A percentile compares a stretch with the other conserved stretches of the same genome.
phyloP scores from a whole-genome alignment of 2,113 vertebrate genomes.

The Lamprologus sp. region DNA sequence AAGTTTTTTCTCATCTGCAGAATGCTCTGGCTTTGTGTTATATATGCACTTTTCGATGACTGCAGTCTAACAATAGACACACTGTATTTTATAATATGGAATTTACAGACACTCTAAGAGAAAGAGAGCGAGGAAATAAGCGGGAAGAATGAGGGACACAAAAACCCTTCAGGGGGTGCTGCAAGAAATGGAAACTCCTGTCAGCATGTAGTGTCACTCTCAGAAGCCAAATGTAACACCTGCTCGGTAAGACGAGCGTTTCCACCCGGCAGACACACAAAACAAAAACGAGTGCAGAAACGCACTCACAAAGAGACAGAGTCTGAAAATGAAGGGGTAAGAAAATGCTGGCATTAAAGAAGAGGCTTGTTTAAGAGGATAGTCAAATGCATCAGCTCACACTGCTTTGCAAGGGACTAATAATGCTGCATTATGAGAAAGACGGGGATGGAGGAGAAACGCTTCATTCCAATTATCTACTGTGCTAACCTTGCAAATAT shows the following conservation, averaged over 20 bases:
- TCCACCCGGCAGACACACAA: not conserved
- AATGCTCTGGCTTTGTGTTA: not conserved
- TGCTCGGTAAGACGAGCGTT: not conserved
- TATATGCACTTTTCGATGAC: not conserved
- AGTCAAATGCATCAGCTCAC: slow-evolving; percentile 22
- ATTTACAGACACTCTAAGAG: not conserved
- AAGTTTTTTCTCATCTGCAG: not conserved
- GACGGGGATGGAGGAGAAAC: not conserved
- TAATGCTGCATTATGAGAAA: slow-evolving; percentile 2
- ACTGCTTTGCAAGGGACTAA: not conserved
- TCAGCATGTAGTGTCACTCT: slow-evolving; percentile 14
- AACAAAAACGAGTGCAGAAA: not conserved
- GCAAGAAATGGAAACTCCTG: not conserved
- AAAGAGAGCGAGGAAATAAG: not conserved
- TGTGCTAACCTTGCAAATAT: slow-evolving; percentile 11
- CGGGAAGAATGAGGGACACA: not conserved
- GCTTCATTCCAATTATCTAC: not conserved
- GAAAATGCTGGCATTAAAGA: not conserved
- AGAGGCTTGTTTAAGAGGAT: slow-evolving; percentile 2
- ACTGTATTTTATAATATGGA: not conserved
- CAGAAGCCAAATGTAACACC: slow-evolving; percentile 11
- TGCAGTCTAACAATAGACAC: not conserved
- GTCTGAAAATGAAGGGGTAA: not conserved
- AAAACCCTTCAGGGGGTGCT: not conserved
- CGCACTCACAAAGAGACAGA: not conserved